A percentile compares a stretch with the other conserved stretches of the same genome.
These are phyloP conservation scores for Platyrinchus mystaceus DNA, from an alignment of 2,797 vertebrate genomes.

Conservation along the genomic window DNA sequence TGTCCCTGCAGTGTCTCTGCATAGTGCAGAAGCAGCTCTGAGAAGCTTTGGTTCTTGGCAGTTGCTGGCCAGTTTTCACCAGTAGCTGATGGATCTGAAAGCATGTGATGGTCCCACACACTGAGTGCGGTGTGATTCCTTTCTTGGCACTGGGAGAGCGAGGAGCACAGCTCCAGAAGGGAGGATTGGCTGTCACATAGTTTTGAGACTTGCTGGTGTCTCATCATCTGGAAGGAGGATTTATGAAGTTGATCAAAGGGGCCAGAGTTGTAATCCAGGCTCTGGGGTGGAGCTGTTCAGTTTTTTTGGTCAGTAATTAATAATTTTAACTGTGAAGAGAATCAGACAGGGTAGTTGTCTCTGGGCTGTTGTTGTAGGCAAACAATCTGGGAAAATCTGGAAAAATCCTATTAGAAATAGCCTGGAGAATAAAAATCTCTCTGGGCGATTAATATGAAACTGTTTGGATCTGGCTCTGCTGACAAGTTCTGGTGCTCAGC, in stretches of 20 bases:
- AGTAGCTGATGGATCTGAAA: background rate
- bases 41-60: background rate
- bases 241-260: background rate
- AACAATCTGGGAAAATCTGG: background rate
- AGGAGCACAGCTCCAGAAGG: background rate
- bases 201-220: background rate
- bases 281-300: background rate
- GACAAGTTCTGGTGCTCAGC: background rate
- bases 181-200: background rate
- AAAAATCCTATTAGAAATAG: background rate
- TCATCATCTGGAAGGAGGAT: background rate
- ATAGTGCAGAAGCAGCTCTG: background rate
- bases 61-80: background rate
- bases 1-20: background rate
- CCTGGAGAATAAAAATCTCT: background rate
- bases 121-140: background rate
- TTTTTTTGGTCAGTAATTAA: background rate
- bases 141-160: background rate
- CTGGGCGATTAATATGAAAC: background rate
- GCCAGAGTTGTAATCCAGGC: background rate
- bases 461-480: background rate
- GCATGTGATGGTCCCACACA: background rate
- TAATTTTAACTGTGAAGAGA: background rate
- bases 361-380: background rate
- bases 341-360: background rate